Evolutionary conservation across 2,888 invertebrate species (phyloP).

Genomic region (Aricia artaxerxes): DNA sequence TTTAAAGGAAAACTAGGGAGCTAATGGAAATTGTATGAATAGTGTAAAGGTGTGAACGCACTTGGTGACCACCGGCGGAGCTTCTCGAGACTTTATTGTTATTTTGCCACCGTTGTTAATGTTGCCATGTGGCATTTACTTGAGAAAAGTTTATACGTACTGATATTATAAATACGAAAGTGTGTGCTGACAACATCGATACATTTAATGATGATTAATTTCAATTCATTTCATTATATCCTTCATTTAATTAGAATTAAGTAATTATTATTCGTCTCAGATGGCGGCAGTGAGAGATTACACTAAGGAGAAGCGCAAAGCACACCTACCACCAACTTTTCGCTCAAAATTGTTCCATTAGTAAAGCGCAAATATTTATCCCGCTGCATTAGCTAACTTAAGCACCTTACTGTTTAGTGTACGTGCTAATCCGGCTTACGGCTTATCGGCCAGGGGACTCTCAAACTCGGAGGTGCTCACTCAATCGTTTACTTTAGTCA

Average conservation of each 20-base stretch:
- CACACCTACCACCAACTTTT: background rate
- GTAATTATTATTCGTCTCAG: no score
- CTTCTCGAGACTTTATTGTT: background rate
- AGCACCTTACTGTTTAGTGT: slow-evolving; percentile 22
- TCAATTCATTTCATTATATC: no score
- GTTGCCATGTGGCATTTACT: no score
- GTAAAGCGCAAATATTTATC: slow-evolving; percentile 3
- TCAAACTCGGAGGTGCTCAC: slow-evolving; percentile 26
- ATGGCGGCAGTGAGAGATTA: no score
- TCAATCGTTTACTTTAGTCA: slow-evolving; percentile 32
- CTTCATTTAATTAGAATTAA: no score
- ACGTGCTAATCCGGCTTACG: slow-evolving; percentile 40
- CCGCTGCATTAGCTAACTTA: slow-evolving; percentile 14
- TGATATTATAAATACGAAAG: no score
- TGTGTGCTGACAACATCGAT: no score
- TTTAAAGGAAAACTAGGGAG: slow-evolving; percentile 27
- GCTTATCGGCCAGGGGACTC: slow-evolving; percentile 38
- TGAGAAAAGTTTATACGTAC: no score
- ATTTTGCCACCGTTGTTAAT: background rate
- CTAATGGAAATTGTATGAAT: slow-evolving; percentile 28
- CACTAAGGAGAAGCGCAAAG: background rate
- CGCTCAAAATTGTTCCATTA: background rate
- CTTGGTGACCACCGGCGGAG: background rate
- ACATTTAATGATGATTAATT: no score
- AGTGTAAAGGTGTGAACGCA: slow-evolving; percentile 21